Conservation (phyloP, 2,888 invertebrate genomes). For the Empis livida region DNA sequence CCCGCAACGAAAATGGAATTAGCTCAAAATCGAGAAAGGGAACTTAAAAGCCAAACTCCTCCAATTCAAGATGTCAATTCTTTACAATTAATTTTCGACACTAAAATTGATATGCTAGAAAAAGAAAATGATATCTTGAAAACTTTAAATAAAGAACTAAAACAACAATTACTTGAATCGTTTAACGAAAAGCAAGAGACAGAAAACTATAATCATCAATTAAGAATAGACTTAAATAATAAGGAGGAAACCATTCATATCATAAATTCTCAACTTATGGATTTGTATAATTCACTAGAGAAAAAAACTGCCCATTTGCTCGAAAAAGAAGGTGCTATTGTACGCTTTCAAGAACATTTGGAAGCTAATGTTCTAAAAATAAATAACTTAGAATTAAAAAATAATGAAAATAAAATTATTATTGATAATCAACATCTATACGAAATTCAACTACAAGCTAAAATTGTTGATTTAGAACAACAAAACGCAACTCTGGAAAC, state of each 20-base stretch:
- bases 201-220: constrained; percentile 20
- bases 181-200: constrained; percentile 26
- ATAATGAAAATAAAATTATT: constrained; percentile 24
- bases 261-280: constrained; percentile 42
- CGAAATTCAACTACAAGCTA: constrained; percentile 20
- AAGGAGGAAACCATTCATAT: constrained; percentile 48
- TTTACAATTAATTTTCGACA: too few species aligned
- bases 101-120: constrained; percentile 23
- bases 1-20: too few species aligned
- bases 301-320: constrained; percentile 39
- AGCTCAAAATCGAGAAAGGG: too few species aligned
- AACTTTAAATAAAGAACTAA: constrained; percentile 31
- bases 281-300: constrained; percentile 43
- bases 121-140: constrained; percentile 30
- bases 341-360: constrained; percentile 33
- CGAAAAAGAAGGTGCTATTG: constrained; percentile 39
- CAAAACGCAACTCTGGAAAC: constrained; percentile 18
- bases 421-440: constrained; percentile 23
- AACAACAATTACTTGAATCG: constrained; percentile 32
- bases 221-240: constrained; percentile 36
- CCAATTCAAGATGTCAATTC: too few species aligned
- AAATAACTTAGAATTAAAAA: constrained; percentile 34
- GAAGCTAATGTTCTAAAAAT: constrained; percentile 37
- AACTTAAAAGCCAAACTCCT: too few species aligned
- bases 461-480: constrained; percentile 33